A percentile compares a stretch with the other conserved stretches of the same genome.
Evolutionary conservation across 2,888 invertebrate genomes (phyloP).

Genomic region (Laothoe populi): DNA sequence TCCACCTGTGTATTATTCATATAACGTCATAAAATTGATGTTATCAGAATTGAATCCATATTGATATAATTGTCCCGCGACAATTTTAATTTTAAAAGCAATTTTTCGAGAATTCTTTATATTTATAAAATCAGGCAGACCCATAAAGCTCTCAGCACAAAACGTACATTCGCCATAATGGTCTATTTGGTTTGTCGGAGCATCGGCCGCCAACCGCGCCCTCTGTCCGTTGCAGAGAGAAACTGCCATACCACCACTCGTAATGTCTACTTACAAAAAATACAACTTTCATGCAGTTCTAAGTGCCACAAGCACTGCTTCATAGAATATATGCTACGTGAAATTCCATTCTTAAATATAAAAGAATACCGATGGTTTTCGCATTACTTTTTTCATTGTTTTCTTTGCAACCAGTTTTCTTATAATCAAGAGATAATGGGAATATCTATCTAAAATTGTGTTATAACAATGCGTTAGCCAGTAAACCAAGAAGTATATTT

Average conservation of each 20-base stretch:
- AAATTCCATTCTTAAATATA: slow-evolving; percentile 17
- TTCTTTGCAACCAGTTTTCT: background rate
- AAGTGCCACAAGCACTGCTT: slow-evolving; percentile 35
- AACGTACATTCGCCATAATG: slow-evolving; percentile 49
- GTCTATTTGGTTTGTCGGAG: slow-evolving; percentile 47
- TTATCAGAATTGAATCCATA: background rate
- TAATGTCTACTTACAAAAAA: slow-evolving; percentile 34
- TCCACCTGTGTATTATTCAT: slow-evolving; percentile 21
- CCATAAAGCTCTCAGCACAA: slow-evolving; percentile 42
- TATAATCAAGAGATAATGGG: background rate
- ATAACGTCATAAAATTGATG: background rate
- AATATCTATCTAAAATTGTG: too few species aligned
- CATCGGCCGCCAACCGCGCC: slow-evolving; percentile 37
- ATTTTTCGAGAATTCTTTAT: background rate
- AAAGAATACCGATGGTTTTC: slow-evolving; percentile 7
- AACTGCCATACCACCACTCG: slow-evolving; percentile 27
- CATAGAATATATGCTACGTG: slow-evolving; percentile 17
- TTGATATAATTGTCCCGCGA: background rate
- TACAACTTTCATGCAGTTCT: slow-evolving; percentile 31
- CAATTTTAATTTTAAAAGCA: slow-evolving; percentile 8
- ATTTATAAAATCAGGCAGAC: slow-evolving; percentile 36
- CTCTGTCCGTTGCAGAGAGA: slow-evolving; percentile 33
- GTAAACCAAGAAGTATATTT: background rate
- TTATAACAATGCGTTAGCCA: too few species aligned
- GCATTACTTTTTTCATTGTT: background rate